Conservation (phyloP, 1,140 invertebrate genomes). For the Neomicropteryx cornuta region DNA sequence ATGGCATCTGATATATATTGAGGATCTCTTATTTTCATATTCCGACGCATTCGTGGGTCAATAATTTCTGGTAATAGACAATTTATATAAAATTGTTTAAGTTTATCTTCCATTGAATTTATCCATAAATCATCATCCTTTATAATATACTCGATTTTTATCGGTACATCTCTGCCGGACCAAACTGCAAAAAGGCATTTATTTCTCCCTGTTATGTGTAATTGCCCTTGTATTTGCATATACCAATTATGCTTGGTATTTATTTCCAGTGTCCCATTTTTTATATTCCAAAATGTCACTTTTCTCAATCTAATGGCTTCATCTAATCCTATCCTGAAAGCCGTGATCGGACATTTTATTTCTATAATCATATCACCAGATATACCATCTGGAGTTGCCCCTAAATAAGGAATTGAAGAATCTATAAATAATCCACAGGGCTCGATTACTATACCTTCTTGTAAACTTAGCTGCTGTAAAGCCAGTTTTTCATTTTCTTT, state of each 20-base stretch:
- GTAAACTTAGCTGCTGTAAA: constrained; percentile 14
- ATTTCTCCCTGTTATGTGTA: constrained; percentile 14
- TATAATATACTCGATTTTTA: constrained; percentile 3
- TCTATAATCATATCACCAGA: constrained; percentile 17
- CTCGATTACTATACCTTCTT: constrained; percentile 14
- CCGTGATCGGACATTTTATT: constrained; percentile 23
- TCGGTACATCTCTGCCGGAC: background rate
- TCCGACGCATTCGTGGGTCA: constrained; percentile 1
- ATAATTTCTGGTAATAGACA: background rate
- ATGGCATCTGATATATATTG: too few relatives aligned
- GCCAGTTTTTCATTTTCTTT: constrained; percentile 20
- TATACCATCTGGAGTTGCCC: constrained; percentile 29
- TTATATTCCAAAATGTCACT: constrained; percentile 4
- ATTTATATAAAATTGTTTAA: background rate
- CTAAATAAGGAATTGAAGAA: constrained; percentile 20
- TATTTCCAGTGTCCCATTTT: constrained; percentile 6
- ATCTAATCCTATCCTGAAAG: constrained; percentile 10
- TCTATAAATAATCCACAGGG: constrained; percentile 28
- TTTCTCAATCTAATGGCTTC: constrained; percentile 13
- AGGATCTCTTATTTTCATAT: background rate
- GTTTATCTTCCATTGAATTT: background rate
- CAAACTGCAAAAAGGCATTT: constrained; percentile 17
- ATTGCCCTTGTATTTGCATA: constrained; percentile 22
- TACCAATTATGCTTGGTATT: constrained; percentile 16
- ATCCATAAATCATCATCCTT: constrained; percentile 4